phyloP scores from a whole-genome alignment of 2,888 invertebrate species.

The Apocheima hispidaria region DNA sequence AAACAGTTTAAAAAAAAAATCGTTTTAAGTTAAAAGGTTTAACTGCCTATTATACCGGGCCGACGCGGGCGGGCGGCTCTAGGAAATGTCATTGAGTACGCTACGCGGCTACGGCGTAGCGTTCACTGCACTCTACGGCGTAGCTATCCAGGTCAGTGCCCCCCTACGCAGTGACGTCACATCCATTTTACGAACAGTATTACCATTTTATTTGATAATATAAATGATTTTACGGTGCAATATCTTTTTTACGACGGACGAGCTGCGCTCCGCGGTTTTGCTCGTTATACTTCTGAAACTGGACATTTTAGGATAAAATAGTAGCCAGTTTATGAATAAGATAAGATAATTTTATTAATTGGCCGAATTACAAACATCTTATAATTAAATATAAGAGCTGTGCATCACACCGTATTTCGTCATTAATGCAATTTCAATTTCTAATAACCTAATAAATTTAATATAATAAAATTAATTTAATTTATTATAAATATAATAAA shows the following conservation, averaged over 20 bases:
- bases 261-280: neutral
- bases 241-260: neutral
- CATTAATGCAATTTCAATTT: too few species aligned
- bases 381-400: too few species aligned
- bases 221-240: slow-evolving; percentile 21
- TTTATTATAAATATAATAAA: too few species aligned
- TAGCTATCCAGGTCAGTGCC: slow-evolving; percentile 76
- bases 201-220: slow-evolving; percentile 20
- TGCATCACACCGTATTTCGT: too few species aligned
- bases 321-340: too few species aligned
- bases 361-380: too few species aligned
- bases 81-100: slow-evolving; percentile 49
- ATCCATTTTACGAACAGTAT: slow-evolving; percentile 18
- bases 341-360: too few species aligned
- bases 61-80: slow-evolving; percentile 37
- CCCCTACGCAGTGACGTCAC: slow-evolving; percentile 48
- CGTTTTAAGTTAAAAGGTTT: neutral
- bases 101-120: slow-evolving; percentile 65
- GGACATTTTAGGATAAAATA: too few species aligned
- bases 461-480: too few species aligned
- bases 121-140: slow-evolving; percentile 79
- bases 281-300: neutral
- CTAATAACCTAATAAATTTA: too few species aligned
- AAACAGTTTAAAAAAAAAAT: neutral
- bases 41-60: neutral